phyloP scores from a whole-genome alignment of 2,888 invertebrate species.

The Volucella zonaria region DNA sequence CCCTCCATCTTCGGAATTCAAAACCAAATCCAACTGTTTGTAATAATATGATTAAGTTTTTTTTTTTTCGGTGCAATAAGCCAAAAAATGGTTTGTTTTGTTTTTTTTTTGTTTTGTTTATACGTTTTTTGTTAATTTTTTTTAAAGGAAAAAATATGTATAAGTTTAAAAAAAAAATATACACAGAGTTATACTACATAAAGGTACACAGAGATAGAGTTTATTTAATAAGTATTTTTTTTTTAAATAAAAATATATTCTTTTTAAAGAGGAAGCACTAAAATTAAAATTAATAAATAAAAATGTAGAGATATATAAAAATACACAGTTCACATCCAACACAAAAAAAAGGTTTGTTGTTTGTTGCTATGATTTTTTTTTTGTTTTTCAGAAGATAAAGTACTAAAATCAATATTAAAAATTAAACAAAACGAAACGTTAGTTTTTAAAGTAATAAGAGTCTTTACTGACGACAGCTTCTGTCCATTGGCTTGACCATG shows the following conservation, averaged over 20 bases:
- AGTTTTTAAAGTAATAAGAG: slow-evolving; percentile 80
- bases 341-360: slow-evolving; percentile 1
- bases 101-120: slow-evolving; percentile 35
- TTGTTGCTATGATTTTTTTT: slow-evolving; percentile 6
- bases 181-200: slow-evolving; percentile 67
- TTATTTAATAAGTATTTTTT: slow-evolving; percentile 52
- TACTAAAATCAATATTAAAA: slow-evolving; percentile 21
- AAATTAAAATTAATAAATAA: slow-evolving; percentile 36
- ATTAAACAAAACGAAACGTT: slow-evolving; percentile 28
- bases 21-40: slow-evolving; percentile 95
- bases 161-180: slow-evolving; percentile 61
- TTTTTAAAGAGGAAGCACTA: slow-evolving; percentile 31
- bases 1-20: slow-evolving; percentile 96
- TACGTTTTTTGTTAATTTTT: slow-evolving; percentile 60
- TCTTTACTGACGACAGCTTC: slow-evolving; percentile 81
- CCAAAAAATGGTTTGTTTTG: slow-evolving; percentile 33
- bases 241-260: slow-evolving; percentile 53
- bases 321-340: background rate
- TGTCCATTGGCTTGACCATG: slow-evolving; percentile 77
- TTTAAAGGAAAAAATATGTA: slow-evolving; percentile 57
- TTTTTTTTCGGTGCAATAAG: slow-evolving; percentile 66
- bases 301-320: background rate
- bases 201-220: slow-evolving; percentile 65
- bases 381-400: background rate
- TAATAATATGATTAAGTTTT: slow-evolving; percentile 72